Conservation (phyloP, 2,113 vertebrate genomes). For the Macaca mulatta region DNA sequence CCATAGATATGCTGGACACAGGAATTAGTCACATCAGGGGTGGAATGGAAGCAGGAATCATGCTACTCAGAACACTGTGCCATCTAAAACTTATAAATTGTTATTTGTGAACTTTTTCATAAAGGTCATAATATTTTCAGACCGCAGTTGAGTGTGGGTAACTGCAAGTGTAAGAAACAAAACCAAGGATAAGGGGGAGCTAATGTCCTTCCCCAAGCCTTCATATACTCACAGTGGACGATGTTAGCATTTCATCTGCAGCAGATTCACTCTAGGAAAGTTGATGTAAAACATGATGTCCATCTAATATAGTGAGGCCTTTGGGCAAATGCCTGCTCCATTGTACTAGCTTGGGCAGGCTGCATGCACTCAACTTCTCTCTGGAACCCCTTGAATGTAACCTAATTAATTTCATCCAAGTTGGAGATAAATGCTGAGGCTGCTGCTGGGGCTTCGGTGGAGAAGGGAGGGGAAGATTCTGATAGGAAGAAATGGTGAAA, state of each 20-base stretch:
- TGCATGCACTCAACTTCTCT: not conserved
- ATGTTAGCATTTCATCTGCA: not conserved
- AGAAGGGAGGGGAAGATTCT: not conserved
- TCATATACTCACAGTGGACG: not conserved
- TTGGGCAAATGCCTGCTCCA: not conserved
- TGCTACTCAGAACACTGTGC: not conserved
- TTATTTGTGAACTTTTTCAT: not conserved
- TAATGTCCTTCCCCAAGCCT: not conserved
- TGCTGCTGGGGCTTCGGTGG: not conserved
- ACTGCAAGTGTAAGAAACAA: not conserved
- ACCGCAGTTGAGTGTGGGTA: not conserved
- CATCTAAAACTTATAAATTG: not conserved
- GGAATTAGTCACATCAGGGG: not conserved
- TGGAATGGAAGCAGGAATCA: not conserved
- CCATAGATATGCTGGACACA: not conserved
- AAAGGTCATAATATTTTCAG: not conserved
- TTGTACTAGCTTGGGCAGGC: not conserved
- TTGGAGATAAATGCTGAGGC: not conserved
- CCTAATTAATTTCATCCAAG: not conserved
- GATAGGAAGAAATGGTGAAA: not conserved
- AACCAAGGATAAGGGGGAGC: not conserved
- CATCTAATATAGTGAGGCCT: not conserved
- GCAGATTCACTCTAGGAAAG: not conserved
- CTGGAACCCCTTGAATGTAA: not conserved
- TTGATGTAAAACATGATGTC: too few relatives aligned